A percentile compares a stretch with the other conserved stretches of the same genome.
These are phyloP conservation scores for Phaethornis superciliosus DNA, from an alignment of 2,113 vertebrate species.

Conservation along the genomic window DNA sequence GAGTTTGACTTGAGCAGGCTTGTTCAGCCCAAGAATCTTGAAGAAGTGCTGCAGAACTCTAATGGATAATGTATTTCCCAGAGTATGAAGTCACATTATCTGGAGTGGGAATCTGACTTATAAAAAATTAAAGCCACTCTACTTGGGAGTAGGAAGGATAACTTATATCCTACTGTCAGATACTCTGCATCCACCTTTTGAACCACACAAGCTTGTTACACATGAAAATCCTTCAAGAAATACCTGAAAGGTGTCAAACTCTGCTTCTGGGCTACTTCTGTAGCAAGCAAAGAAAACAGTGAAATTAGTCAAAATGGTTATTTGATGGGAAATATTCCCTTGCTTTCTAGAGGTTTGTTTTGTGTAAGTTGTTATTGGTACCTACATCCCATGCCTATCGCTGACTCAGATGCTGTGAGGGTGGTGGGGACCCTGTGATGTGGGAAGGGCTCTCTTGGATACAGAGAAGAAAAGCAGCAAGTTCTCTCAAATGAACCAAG, in stretches of 20 bases:
- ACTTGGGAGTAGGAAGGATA: background rate
- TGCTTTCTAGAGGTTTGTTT: background rate
- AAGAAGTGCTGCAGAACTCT: background rate
- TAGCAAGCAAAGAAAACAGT: background rate
- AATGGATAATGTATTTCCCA: background rate
- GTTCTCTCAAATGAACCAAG: background rate
- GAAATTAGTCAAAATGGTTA: background rate
- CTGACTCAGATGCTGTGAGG: background rate
- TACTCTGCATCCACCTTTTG: background rate
- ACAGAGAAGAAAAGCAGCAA: background rate
- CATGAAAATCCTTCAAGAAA: background rate
- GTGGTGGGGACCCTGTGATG: background rate
- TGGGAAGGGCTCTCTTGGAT: background rate
- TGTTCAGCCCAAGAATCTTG: background rate
- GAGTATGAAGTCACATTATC: background rate
- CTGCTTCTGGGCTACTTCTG: background rate
- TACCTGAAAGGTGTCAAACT: background rate
- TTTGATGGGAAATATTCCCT: background rate
- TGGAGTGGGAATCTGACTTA: background rate
- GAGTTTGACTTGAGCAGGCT: background rate
- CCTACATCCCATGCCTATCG: fast-evolving
- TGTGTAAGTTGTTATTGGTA: background rate
- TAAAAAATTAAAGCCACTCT: background rate
- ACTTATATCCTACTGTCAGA: background rate
- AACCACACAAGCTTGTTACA: background rate